Evolutionary conservation across 2,888 invertebrate genomes (phyloP).

Genomic region (Adela reaumurella): DNA sequence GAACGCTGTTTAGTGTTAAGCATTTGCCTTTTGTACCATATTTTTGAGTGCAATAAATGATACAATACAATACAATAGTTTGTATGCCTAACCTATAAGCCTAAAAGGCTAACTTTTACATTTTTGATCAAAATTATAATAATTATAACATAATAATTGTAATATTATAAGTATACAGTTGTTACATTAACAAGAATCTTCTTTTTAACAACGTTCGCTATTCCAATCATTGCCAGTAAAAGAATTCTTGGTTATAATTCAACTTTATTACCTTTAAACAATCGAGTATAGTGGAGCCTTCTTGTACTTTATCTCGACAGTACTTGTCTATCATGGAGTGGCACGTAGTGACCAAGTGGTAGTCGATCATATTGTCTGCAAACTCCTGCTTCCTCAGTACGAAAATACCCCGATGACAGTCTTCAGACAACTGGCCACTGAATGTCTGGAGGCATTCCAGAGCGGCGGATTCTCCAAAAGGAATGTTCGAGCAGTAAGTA

Average conservation of each 20-base stretch:
- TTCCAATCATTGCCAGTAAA: background rate
- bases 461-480: slow-evolving; percentile 68
- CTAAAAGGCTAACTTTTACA: no score
- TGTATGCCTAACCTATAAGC: no score
- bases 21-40: no score
- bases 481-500: slow-evolving; percentile 64
- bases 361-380: slow-evolving; percentile 83
- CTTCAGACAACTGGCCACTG: slow-evolving; percentile 59
- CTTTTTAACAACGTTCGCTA: slow-evolving; percentile 7
- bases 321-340: slow-evolving; percentile 82
- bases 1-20: no score
- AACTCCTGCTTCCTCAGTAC: slow-evolving; percentile 82
- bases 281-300: slow-evolving; percentile 65
- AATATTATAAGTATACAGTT: no score
- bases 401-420: slow-evolving; percentile 80
- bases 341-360: slow-evolving; percentile 78
- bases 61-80: no score
- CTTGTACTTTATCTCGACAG: slow-evolving; percentile 73
- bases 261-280: slow-evolving; percentile 78
- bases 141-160: no score
- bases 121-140: no score
- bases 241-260: no score
- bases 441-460: slow-evolving; percentile 74
- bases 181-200: background rate
- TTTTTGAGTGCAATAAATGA: no score